phyloP scores from a whole-genome alignment of 2,113 vertebrate species.

The Craseonycteris thonglongyai region DNA sequence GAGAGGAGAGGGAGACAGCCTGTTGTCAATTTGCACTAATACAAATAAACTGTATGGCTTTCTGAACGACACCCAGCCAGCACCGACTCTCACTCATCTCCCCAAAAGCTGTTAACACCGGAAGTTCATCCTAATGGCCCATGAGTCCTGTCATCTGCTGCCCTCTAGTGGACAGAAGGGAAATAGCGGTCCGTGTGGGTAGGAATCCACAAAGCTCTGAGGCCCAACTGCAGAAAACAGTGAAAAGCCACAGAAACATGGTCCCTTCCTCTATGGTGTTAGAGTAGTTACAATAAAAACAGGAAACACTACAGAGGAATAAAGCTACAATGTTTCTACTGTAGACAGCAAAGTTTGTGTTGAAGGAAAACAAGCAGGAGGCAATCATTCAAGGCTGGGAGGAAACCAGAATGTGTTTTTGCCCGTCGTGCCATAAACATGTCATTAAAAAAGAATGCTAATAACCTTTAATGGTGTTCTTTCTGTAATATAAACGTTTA shows the following conservation, averaged over 20 bases:
- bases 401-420: not conserved
- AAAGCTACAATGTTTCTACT: not conserved
- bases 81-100: slow-evolving; percentile 12
- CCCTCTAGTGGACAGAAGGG: slow-evolving; percentile 38
- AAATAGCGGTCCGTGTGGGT: not conserved
- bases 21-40: slow-evolving; percentile 44
- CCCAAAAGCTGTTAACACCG: not conserved
- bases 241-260: not conserved
- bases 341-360: not conserved
- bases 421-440: not conserved
- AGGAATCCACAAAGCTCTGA: not conserved
- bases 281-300: not conserved
- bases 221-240: not conserved
- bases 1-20: not conserved
- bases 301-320: not conserved
- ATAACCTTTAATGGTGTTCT: not conserved
- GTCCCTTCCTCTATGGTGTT: not conserved
- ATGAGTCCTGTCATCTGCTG: slow-evolving; percentile 31
- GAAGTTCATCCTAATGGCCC: not conserved
- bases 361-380: not conserved
- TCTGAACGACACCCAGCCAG: slow-evolving; percentile 21
- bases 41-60: slow-evolving; percentile 48
- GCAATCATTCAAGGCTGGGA: not conserved
- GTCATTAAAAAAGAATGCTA: not conserved
- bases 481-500: not conserved